Evolutionary conservation across 2,888 invertebrate species (phyloP), one percentile per base, ranked within the genome.

Genomic region (Deilephila elpenor): DNA sequence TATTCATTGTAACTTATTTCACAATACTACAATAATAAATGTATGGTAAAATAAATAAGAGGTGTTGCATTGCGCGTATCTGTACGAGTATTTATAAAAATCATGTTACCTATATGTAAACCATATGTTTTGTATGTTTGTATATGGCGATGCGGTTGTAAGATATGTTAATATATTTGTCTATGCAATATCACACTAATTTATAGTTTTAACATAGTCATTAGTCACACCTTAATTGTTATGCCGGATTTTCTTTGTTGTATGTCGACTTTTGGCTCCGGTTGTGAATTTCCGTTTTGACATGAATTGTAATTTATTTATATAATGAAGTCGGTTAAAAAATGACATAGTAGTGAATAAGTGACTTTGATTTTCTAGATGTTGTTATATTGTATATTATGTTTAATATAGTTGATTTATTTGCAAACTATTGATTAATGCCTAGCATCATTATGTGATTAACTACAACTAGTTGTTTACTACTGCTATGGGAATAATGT

Each of bases 111-210:
- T 59, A 64, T 59, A 59, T 71, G 71, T 64, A 73, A 71, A 62
- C 71, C 62, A 74, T 64, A 59, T 71, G 53, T 74, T 75, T 71
- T 78, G 73, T 74, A 73, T 76, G 76, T 76, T 76, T 78, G 75
- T 81, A 72, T 72, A 62, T 62, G 61, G 62, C 32, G 61, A 34
- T 53, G n/a, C 53, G 44, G 29, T 53, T 56, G 32, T 64, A 72
- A 62, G 25, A 64, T 37, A 64, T 60, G 44, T 71, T 64, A 20
- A 14, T 34, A 29, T 72, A 17, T 34, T 61, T 56, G 56, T 56
- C 56, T 56, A 32, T 29, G 44, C 20, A 59, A 56, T 61, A 25
- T 72, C 62, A 53, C 19, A 61, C n/a, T 62, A 29, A 5, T 72
- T 11, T 64, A 20, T 64, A 34, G 56, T 34, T 17, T 20, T 56